Evolutionary conservation across 2,113 vertebrate species (phyloP), one percentile per base, ranked within the genome.

Genomic region (Barnardius zonarius): DNA sequence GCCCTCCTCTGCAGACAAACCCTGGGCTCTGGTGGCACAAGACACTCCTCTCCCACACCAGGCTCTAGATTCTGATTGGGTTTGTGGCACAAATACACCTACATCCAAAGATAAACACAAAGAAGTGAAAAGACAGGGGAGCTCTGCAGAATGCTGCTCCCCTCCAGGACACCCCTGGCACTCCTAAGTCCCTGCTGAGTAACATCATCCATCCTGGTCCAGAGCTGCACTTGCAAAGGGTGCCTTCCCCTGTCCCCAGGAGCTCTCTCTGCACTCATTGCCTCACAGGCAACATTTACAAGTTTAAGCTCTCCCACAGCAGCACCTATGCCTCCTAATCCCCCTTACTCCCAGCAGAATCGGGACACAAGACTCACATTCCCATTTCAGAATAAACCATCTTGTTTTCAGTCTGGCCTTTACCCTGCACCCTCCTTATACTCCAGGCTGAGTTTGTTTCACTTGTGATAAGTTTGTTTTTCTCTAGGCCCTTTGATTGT

Each of bases 381-480:
- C 73, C 85, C 61, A 83, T 77, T 76, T 31, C 67, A 82, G 77
- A 23, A 22, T 24, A 82, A 93, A 89, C 11, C 19, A 17, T 37
- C 35, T 31, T 55, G 33, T 39, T 66, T 70, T 28, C 82, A 86
- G 79, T 70, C 87, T 90, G 85, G 63, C 93, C 94, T 96, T 90
- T 94, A 43, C 85, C 72, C 92, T 48, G n/a, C 16, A 85, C n/a
- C 55, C 68, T 93, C 75, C 43, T 80, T 78, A 54, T 41, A 70
- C 35, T 86, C 79, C 88, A 81, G 82, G 55, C 90, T 57, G 88
- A 88, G 95, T 97, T 97, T 97, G 90, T 95, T 97, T 97, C 94
- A 88, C 48, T 97, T 96, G 76, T 48, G 88, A 72, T 95, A 96
- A 94, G 90, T 78, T 86, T 96, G 96, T 96, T 97, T 94, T 95